Percentiles rank a stretch among this genome's conserved stretches.
Conservation (phyloP, 1,140 invertebrate genomes). For the Proctacanthus coquilletti region DNA sequence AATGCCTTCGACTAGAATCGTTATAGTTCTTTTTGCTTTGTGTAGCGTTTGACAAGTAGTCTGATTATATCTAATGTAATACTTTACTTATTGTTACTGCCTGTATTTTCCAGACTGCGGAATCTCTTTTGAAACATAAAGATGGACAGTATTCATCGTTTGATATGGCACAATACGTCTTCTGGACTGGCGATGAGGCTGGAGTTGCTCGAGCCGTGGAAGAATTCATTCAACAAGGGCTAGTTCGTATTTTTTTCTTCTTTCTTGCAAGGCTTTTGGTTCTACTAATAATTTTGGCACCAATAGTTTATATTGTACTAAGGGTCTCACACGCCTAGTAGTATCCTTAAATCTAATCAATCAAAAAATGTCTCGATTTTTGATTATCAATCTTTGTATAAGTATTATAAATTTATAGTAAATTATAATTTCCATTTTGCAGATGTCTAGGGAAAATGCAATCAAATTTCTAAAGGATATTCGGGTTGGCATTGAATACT, state of each 20-base stretch:
- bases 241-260: constrained; percentile 40
- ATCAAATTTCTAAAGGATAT: constrained; percentile 57
- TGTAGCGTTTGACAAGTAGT: too few relatives aligned
- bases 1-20: too few relatives aligned
- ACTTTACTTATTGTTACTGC: constrained; percentile 1
- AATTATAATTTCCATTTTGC: too few relatives aligned
- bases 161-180: constrained; percentile 61
- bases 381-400: too few relatives aligned
- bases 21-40: background rate
- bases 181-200: constrained; percentile 60
- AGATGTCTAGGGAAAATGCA: constrained; percentile 54
- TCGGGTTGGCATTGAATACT: constrained; percentile 47
- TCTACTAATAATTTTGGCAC: too few relatives aligned
- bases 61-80: too few relatives aligned
- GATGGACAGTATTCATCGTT: constrained; percentile 47
- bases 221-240: constrained; percentile 51
- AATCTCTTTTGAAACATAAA: constrained; percentile 25
- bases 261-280: too few relatives aligned
- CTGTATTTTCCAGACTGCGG: constrained; percentile 24
- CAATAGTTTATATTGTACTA: too few relatives aligned
- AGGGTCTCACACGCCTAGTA: too few relatives aligned
- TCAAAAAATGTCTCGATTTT: too few relatives aligned
- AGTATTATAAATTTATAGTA: too few relatives aligned
- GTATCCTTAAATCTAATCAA: too few relatives aligned
- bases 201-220: constrained; percentile 55